Evolutionary conservation across 2,113 vertebrate genomes (phyloP).

Genomic region (Saguinus imperator): DNA sequence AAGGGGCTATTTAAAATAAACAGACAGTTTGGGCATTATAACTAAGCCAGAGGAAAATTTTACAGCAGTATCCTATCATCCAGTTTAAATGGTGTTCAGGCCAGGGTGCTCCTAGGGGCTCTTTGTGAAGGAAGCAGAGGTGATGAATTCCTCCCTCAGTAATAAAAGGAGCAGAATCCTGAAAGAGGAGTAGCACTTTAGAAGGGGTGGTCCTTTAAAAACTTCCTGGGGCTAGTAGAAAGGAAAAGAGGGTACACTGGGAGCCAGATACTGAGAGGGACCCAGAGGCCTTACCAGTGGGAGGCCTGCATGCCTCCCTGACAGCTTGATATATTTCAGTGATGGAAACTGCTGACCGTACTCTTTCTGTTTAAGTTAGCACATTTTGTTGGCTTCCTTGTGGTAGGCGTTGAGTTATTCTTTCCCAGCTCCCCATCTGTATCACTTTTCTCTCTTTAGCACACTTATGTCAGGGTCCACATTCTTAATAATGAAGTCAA

Average conservation of each 20-base stretch:
- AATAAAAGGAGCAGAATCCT: not conserved
- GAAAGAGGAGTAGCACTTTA: not conserved
- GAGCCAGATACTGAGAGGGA: not conserved
- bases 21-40: not conserved
- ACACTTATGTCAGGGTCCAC: not conserved
- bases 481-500: conserved; percentile 50
- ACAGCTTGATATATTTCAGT: conserved; percentile 47
- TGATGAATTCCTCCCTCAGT: not conserved
- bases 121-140: not conserved
- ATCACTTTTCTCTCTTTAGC: conserved; percentile 1
- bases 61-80: not conserved
- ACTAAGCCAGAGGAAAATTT: not conserved
- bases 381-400: conserved; percentile 9
- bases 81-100: not conserved
- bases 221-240: not conserved
- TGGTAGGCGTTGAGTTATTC: not conserved
- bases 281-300: not conserved
- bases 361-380: conserved; percentile 31
- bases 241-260: not conserved
- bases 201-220: not conserved
- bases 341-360: conserved; percentile 55
- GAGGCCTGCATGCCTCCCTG: not conserved
- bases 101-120: not conserved
- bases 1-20: not conserved
- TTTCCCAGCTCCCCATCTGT: not conserved